These are phyloP conservation scores for Magallana gigas DNA, from an alignment of 1,140 invertebrate species.

Conservation along the genomic window DNA sequence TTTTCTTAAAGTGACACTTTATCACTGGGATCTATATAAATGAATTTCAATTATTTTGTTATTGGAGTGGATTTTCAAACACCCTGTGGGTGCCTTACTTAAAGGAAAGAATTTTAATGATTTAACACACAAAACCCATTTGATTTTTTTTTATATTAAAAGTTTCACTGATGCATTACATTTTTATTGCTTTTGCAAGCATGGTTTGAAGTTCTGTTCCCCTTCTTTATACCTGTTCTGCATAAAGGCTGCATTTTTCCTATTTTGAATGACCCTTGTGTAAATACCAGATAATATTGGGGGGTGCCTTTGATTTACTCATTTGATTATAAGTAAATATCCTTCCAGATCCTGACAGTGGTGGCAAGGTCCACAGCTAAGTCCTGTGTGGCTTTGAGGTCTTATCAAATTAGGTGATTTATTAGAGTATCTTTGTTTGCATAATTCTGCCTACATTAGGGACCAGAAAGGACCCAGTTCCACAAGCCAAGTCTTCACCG, in stretches of 20 bases:
- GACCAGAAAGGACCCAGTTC: slow-evolving; percentile 5
- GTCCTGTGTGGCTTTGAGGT: slow-evolving; percentile 25
- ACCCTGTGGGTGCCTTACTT: slow-evolving; percentile 1
- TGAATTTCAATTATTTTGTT: not conserved
- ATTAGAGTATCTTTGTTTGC: slow-evolving; percentile 29
- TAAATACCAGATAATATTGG: slow-evolving; percentile 23
- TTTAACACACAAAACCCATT: slow-evolving; percentile 27
- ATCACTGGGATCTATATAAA: too few species aligned
- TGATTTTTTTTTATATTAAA: slow-evolving; percentile 27
- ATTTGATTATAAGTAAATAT: slow-evolving; percentile 17
- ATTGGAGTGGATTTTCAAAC: not conserved
- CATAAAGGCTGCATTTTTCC: not conserved
- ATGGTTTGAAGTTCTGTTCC: not conserved
- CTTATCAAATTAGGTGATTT: slow-evolving; percentile 38
- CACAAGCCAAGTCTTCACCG: not conserved
- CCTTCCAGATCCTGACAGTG: not conserved
- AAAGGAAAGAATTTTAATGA: slow-evolving; percentile 23
- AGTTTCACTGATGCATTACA: slow-evolving; percentile 23
- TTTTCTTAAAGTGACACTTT: too few species aligned
- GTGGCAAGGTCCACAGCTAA: not conserved
- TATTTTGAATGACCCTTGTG: not conserved
- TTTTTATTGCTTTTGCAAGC: slow-evolving; percentile 26
- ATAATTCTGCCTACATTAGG: slow-evolving; percentile 27
- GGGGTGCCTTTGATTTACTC: slow-evolving; percentile 19
- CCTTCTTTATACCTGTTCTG: not conserved